These are phyloP conservation scores for Microcaecilia unicolor DNA, from an alignment of 2,797 vertebrate species.

Conservation along the genomic window DNA sequence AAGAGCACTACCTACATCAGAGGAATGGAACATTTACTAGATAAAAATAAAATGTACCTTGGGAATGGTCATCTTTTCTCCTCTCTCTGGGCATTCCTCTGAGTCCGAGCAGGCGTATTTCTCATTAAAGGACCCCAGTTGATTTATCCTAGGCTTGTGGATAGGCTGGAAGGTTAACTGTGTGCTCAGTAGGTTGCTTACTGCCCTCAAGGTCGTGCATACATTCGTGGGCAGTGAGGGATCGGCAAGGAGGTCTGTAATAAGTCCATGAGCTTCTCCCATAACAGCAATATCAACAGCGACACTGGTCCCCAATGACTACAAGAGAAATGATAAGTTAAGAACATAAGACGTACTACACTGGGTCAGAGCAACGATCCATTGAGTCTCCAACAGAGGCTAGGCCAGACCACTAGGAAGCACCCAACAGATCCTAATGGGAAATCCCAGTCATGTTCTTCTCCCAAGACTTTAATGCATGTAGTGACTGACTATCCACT, in stretches of 20 bases:
- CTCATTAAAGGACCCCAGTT: slow-evolving; percentile 61
- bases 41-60: slow-evolving; percentile 73
- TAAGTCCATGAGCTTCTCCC: slow-evolving; percentile 93
- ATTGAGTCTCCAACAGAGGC: too few relatives aligned
- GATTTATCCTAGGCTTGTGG: slow-evolving; percentile 69
- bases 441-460: too few relatives aligned
- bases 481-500: too few relatives aligned
- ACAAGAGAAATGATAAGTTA: slow-evolving; percentile 6
- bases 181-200: slow-evolving; percentile 90
- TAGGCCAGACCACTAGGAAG: too few relatives aligned
- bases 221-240: slow-evolving; percentile 84
- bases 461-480: too few relatives aligned
- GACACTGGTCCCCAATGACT: slow-evolving; percentile 83
- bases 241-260: slow-evolving; percentile 90
- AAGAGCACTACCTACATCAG: too few relatives aligned
- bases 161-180: slow-evolving; percentile 87
- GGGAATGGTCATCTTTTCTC: slow-evolving; percentile 78
- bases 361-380: too few relatives aligned
- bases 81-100: slow-evolving; percentile 74
- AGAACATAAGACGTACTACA: too few relatives aligned
- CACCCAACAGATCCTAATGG: too few relatives aligned
- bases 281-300: slow-evolving; percentile 90
- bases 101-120: slow-evolving; percentile 80
- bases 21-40: too few relatives aligned
- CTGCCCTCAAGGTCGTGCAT: slow-evolving; percentile 84